Conservation (phyloP, 2,888 invertebrate species). For the Drosophila falleni region DNA sequence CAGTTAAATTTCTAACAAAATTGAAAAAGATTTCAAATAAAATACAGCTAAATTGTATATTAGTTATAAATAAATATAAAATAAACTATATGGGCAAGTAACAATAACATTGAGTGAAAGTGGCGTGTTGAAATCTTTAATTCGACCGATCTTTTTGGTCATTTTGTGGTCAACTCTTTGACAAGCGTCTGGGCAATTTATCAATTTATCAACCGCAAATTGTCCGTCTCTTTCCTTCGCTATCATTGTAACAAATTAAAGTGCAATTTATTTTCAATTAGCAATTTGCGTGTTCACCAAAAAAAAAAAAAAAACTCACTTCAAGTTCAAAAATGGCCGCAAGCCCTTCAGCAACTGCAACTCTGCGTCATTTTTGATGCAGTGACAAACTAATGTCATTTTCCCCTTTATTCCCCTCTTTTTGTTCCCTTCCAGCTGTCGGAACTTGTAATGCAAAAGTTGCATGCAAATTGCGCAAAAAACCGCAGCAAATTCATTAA, state of each 20-base stretch:
- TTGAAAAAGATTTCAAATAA: too few relatives aligned
- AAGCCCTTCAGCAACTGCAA: slow-evolving; percentile 29
- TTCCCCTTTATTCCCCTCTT: neutral
- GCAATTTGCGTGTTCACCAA: slow-evolving; percentile 75
- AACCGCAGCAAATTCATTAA: slow-evolving; percentile 82
- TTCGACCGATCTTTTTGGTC: too few relatives aligned
- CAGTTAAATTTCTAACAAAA: too few relatives aligned
- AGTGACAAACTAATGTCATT: slow-evolving; percentile 76
- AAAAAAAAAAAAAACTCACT: slow-evolving; percentile 3
- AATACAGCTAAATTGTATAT: too few relatives aligned
- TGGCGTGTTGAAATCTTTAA: too few relatives aligned
- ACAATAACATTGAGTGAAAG: too few relatives aligned
- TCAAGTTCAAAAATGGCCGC: slow-evolving; percentile 49
- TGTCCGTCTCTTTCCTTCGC: neutral
- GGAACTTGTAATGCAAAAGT: slow-evolving; percentile 64
- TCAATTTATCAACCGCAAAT: too few relatives aligned
- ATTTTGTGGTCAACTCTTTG: too few relatives aligned
- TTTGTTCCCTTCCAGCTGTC: slow-evolving; percentile 29
- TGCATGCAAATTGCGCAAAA: slow-evolving; percentile 82
- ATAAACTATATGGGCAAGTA: too few relatives aligned
- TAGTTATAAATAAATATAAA: too few relatives aligned
- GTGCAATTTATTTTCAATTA: slow-evolving; percentile 82
- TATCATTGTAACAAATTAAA: slow-evolving; percentile 74
- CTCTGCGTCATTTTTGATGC: slow-evolving; percentile 59
- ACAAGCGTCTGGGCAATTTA: too few relatives aligned